Evolutionary conservation across 2,888 invertebrate species (phyloP).

Genomic region (Monopis laevigella): DNA sequence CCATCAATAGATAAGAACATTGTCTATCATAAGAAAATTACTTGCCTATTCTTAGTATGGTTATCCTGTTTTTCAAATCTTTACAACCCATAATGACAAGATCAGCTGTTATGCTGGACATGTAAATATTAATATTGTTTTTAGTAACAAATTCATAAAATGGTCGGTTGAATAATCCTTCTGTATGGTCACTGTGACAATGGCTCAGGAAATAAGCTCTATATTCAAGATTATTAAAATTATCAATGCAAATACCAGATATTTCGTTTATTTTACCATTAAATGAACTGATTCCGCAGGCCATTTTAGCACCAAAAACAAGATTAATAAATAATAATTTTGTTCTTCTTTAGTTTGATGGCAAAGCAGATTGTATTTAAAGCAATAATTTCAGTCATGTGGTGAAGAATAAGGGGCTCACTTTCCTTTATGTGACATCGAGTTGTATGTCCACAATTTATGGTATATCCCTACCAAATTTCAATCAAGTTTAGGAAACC

Average conservation of each 20-base stretch:
- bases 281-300: conserved; percentile 69
- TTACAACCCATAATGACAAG: conserved; percentile 27
- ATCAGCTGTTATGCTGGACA: conserved; percentile 28
- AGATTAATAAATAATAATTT: too few relatives aligned
- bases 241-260: conserved; percentile 69
- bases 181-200: conserved; percentile 71
- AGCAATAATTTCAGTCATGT: too few relatives aligned
- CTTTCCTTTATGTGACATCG: too few relatives aligned
- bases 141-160: conserved; percentile 22
- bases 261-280: conserved; percentile 68
- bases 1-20: too few relatives aligned
- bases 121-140: conserved; percentile 26
- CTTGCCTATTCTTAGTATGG: conserved; percentile 30
- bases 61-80: conserved; percentile 24
- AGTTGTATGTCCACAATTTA: too few relatives aligned
- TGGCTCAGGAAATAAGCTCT: conserved; percentile 72
- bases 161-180: conserved; percentile 40
- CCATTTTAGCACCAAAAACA: too few relatives aligned
- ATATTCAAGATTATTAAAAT: conserved; percentile 58
- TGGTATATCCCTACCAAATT: too few relatives aligned
- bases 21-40: not conserved
- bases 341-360: too few relatives aligned
- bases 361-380: too few relatives aligned
- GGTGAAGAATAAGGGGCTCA: too few relatives aligned
- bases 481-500: too few relatives aligned